Evolutionary conservation across 2,888 invertebrate genomes (phyloP), one percentile per base, ranked within the genome.

Genomic region (Hyppa rectilinea): DNA sequence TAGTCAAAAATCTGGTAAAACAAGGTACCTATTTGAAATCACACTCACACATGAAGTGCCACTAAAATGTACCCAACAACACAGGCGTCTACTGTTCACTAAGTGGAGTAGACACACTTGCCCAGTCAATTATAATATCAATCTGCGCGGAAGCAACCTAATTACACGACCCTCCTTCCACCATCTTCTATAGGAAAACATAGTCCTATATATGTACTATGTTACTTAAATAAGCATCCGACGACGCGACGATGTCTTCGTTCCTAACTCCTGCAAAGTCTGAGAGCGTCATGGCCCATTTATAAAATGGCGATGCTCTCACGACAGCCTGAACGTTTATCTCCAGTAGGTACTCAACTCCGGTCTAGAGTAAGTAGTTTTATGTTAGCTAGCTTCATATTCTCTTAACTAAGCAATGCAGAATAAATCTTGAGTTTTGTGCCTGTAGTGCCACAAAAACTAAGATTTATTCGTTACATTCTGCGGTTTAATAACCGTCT

Each of bases 281-380:
- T 79, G 56, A 59, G 52, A 68, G 50, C 66, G 68, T 65, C 75
- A 71, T 53, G 55, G 61, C 61, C 61, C 69, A 79, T 81, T 81
- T 81, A 79, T 70, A 59, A 79, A 75, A 78, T 70, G 76, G 59
- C 67, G 72, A 53, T 56, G 72, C 49, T 69, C 79, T 55, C 59
- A 68, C 64, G 52, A 75, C 50, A 62, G 63, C 59, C 62, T 53
- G 40, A 68, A 55, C 74, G 64, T 70, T 77, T 81, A 81, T 69
- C 63, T 81, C 29, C 56, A 71, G 64, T n/a, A n/a, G n/a, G n/a
- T 40, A 38, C 70, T 71, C 56, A 79, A 67, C 49, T 67, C 58
- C 64, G 64, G 47, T 68, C 65, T 78, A 2, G n/a, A 58, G 29
- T 26, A 29, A 75, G 26, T 50, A 59, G 52, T 66, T 78, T 68